These are phyloP conservation scores for Phaethon lepturus DNA, from an alignment of 2,113 vertebrate species.

Conservation along the genomic window DNA sequence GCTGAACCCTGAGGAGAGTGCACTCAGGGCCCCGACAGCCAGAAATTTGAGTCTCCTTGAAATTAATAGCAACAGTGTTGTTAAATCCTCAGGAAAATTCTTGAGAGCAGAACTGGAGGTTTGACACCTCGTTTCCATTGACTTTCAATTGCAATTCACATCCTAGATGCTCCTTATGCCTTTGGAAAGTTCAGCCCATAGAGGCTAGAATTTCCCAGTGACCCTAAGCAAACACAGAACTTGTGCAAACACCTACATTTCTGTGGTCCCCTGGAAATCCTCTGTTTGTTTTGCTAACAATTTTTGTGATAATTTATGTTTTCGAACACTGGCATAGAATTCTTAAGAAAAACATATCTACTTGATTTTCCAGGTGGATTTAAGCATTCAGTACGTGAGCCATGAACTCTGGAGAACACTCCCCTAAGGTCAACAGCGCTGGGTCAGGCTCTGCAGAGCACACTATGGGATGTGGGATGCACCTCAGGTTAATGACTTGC, in stretches of 20 bases:
- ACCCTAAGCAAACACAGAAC: background rate
- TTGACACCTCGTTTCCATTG: background rate
- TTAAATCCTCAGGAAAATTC: conserved; percentile 1
- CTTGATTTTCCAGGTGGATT: conserved; percentile 50
- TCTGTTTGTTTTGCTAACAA: conserved; percentile 45
- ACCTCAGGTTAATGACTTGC: conserved; percentile 43
- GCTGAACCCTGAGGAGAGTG: background rate
- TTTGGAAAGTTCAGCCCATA: background rate
- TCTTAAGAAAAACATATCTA: conserved; percentile 43
- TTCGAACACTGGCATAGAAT: conserved; percentile 19
- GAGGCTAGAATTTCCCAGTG: conserved; percentile 9
- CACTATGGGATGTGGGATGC: conserved; percentile 11
- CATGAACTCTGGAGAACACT: conserved; percentile 56
- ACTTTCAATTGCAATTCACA: background rate
- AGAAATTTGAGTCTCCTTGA: background rate
- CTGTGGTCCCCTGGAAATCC: conserved; percentile 27
- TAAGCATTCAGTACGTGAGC: background rate
- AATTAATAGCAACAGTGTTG: background rate
- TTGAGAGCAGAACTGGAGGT: background rate
- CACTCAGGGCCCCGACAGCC: background rate
- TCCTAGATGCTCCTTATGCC: background rate
- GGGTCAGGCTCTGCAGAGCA: conserved; percentile 12
- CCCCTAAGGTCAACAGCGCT: conserved; percentile 4
- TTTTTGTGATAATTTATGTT: conserved; percentile 50
- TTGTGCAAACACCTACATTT: conserved; percentile 22